Evolutionary conservation across 2,113 vertebrate species (phyloP), one percentile per base, ranked within the genome.

Genomic region (Apteryx mantelli): DNA sequence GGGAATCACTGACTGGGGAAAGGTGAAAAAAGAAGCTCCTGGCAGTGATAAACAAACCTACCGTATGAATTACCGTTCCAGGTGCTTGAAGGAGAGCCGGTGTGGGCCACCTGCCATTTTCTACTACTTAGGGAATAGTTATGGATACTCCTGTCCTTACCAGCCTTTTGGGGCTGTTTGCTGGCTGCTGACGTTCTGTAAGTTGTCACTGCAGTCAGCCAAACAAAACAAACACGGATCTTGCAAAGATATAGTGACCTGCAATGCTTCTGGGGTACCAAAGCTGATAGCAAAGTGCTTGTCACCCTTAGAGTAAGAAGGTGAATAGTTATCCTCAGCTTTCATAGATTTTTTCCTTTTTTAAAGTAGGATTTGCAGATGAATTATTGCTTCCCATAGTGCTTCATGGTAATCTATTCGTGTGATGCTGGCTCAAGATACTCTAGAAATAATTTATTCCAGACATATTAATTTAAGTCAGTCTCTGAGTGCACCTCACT

Each of bases 361-460:
- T 84, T 53, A 93, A 95, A 25, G 58, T 34, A 40, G 34, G 64
- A 88, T 88, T 93, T 93, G 82, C n/a, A 80, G 68, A 86, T 93
- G 36, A 95, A 71, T 95, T 96, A 83, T 75, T 93, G 42, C 82
- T 95, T 95, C 82, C 71, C 71, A 74, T 90, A 78, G 78, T 74
- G 82, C 81, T 89, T 87, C 50, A 22, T 94, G 85, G 82, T 86
- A 95, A 93, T 94, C 89, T 90, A 76, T 84, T 94, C 94, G 87
- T 88, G 60, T 86, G 68, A 91, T 61, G 55, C 75, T 97, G 96
- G 93, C 93, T 95, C 91, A 90, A 77, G 89, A 94, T 79, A 55
- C 70, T 83, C 60, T 55, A 91, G 84, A 95, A 97, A 95, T 92
- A 94, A 95, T 95, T 95, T 97, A 97, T 97, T 91, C 87, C 85